Base-by-base conservation (phyloP, 2,797 vertebrate genomes). In the Diceros bicornis region DNA sequence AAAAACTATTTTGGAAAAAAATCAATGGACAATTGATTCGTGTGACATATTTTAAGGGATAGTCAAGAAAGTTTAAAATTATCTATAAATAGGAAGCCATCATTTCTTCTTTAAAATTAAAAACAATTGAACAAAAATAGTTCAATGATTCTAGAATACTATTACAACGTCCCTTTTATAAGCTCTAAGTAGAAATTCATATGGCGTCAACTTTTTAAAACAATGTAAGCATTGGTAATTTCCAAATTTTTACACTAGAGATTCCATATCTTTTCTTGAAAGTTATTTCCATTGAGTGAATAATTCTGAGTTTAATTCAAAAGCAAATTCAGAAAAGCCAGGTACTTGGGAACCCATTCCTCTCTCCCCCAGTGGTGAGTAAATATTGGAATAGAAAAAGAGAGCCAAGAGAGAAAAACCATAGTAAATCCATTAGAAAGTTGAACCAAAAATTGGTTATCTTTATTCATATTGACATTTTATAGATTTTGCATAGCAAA, bases 301-400 rank as follows among this genome's bases (percentile, higher is more conserved):
- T 66, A 87, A 74, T 7, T 91, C 23, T 82, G 2, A 94, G 6
- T 89, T 96, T 81, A 82, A 78, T 32, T 95, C 25, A 68, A 92
- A 87, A 94, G 37, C 14, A 94, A 79, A 92, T 75, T 90, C 18
- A 69, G 34, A 95, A 97, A 96, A 78, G 62, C 47, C 14, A 71
- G 44, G 17, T 13, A 55, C 7, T 44, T 21, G 11, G 2, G 3
- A 91, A 69, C 5, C 25, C 1, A 41, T 44, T 96, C 41, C 9
- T 64, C 29, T 66, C 47, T 75, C 29, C 9, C 6, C 17, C 16
- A 59, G 37, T 50, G 9, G 4, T 83, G 5, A 75, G 34, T 85
- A 81, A 85, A 69, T 55, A 61, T 47, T 92, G 20, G 27, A 92
- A 55, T 29, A 83, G 69, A 37, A 87, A 81, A 47, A 13, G 29